Evolutionary conservation across 1,140 invertebrate genomes (phyloP), one percentile per base, ranked within the genome.

Genomic region (Bilobella aurantiaca): DNA sequence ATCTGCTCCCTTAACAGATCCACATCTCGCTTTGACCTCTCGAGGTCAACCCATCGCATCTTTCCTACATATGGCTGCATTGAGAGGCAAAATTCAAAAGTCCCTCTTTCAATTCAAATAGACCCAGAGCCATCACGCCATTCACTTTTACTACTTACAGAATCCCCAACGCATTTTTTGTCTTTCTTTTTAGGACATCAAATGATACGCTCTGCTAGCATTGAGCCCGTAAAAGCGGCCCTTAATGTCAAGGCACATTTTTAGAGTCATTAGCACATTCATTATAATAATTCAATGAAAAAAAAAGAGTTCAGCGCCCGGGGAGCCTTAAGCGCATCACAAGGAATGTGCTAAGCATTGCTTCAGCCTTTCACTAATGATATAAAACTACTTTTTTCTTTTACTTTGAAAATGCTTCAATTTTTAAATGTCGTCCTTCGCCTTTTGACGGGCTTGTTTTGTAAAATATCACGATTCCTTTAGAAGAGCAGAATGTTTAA

Each of bases 21-120:
- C 68, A 71, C 69, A 71, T 68, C 69, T 71, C 66, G 53, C 62
- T 71, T 59, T 71, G 66, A 71, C 69, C 69, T 71, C 64, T 58
- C 58, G 58, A 63, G 65, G 66, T 68, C 69, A 71, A 60, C 68
- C 57, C 49, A 12, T 53, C 21, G 12, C 49, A 53, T 53, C 5
- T 53, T 53, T 53, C 25, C 49, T 53, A 53, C 49, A 53, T 53
- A 53, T 53, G 49, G 49, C n/a, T n/a, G n/a, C n/a, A n/a, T n/a
- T n/a, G n/a, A n/a, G n/a, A n/a, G n/a, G n/a, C n/a, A n/a, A n/a
- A n/a, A n/a, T n/a, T n/a, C n/a, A n/a, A n/a, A n/a, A n/a, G n/a
- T n/a, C n/a, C n/a, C n/a, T n/a, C n/a, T n/a, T n/a, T n/a, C n/a
- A n/a, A n/a, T n/a, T n/a, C n/a, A n/a, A n/a, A n/a, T n/a, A n/a